Evolutionary conservation across 2,797 vertebrate species (phyloP), one percentile per base, ranked within the genome.

Genomic region (Betta splendens): DNA sequence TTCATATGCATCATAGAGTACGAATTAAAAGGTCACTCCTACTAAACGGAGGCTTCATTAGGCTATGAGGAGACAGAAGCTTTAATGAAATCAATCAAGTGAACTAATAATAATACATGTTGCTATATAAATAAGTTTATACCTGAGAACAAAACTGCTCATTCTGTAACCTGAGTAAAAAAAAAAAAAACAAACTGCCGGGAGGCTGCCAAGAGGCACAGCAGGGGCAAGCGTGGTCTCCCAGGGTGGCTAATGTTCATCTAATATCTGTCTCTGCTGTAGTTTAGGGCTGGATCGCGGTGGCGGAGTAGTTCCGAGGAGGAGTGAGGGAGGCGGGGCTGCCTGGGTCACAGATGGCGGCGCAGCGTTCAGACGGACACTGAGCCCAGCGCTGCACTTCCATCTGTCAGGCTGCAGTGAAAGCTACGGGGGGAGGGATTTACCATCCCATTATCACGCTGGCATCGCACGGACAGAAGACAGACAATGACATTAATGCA

Each of bases 401-500:
- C 87, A 90, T 89, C 87, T 90, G 87, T 79, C 79, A 62, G 64
- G 62, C 66, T 63, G 37, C 59, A 82, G 84, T 64, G 85, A 88
- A 81, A 89, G 81, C 84, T 73, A 60, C 48, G 2, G 65, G 58
- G 43, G 26, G 50, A 52, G 16, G 77, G 78, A 81, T 83, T 87
- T 85, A 74, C 69, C 53, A 72, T 72, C 55, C 72, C 81, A 86
- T 85, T 89, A 84, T 81, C 63, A 83, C 25, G 2, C 57, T 79
- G 70, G 85, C 81, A 78, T 70, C 61, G 57, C 22, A 44, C 50
- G 23, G 63, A 59, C 57, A 39, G 36, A 55, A 50, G 72, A 56
- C 69, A 61, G 64, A 53, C 52, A 45, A 56, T 7, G 53, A 68
- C 61, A 70, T 60, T 63, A 13, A 44, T 64, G 57, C 53, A 53